These are phyloP conservation scores for Gavia stellata DNA, from an alignment of 2,113 vertebrate genomes.

Conservation along the genomic window DNA sequence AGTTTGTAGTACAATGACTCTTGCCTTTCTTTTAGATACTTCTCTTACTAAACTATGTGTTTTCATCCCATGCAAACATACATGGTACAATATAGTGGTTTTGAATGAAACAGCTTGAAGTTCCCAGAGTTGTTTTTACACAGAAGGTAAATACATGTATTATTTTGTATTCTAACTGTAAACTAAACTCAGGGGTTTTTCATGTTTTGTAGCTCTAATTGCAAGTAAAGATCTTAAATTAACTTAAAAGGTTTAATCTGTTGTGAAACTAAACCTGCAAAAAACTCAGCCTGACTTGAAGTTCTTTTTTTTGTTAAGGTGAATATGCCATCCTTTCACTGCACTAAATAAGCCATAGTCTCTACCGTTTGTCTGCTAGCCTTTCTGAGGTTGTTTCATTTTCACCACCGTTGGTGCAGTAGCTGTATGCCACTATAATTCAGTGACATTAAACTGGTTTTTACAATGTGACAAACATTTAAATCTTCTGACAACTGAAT, in stretches of 20 bases:
- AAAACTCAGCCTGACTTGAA: background rate
- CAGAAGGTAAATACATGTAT: background rate
- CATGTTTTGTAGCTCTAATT: background rate
- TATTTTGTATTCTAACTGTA: background rate
- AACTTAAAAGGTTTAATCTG: background rate
- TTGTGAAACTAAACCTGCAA: background rate
- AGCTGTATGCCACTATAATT: background rate
- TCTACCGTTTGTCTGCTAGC: background rate
- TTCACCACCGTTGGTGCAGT: accelerated
- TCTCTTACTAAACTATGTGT: background rate
- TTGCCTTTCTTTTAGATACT: background rate
- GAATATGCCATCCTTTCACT: background rate
- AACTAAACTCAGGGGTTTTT: background rate
- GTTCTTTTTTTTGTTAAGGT: background rate
- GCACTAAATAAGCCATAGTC: background rate
- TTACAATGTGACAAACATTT: background rate
- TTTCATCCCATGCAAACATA: background rate
- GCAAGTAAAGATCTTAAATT: background rate
- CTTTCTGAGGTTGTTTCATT: background rate
- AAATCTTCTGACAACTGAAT: background rate
- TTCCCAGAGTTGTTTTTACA: background rate
- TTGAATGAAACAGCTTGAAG: background rate
- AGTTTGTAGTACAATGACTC: constrained; percentile 9
- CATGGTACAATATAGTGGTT: background rate
- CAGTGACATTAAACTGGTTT: background rate